Percentiles rank a stretch among this genome's conserved stretches.
Conservation (phyloP, 1,140 invertebrate genomes). For the Dinoponera quadriceps region DNA sequence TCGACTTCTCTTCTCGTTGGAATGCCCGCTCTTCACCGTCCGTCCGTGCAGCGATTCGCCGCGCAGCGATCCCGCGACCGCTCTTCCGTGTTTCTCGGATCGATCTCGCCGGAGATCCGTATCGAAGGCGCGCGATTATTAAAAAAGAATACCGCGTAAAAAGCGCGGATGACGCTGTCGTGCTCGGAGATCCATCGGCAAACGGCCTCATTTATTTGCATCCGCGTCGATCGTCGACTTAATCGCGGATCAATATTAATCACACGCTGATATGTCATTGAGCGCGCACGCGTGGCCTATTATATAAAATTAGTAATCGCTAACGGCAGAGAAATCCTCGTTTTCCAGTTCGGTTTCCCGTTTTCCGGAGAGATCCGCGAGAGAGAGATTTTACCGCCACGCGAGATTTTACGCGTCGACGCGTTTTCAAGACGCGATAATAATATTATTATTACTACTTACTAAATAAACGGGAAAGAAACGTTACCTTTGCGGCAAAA, state of each 20-base stretch:
- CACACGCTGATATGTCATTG: not conserved
- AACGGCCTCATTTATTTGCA: conserved; percentile 20
- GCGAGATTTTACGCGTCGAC: too few species aligned
- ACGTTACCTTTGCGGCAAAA: too few species aligned
- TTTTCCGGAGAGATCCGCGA: too few species aligned
- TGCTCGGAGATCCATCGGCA: not conserved
- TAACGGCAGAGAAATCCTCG: too few species aligned
- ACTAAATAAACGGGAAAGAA: too few species aligned
- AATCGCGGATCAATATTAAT: conserved; percentile 9
- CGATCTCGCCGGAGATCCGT: conserved; percentile 44
- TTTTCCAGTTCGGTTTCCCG: too few species aligned
- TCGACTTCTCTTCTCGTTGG: conserved; percentile 55
- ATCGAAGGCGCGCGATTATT: conserved; percentile 63
- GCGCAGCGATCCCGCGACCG: conserved; percentile 36
- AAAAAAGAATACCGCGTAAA: conserved; percentile 7
- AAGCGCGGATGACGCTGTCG: not conserved
- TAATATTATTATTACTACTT: too few species aligned
- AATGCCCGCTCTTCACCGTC: conserved; percentile 36
- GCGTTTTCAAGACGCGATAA: too few species aligned
- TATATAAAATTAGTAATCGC: too few species aligned
- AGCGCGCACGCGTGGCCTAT: too few species aligned
- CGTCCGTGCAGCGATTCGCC: conserved; percentile 49
- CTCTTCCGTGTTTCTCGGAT: conserved; percentile 63
- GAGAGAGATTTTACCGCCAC: too few species aligned
- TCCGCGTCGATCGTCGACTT: not conserved